Evolutionary conservation across 1,140 invertebrate species (phyloP), one percentile per base, ranked within the genome.

Genomic region (Charaxes varanes): DNA sequence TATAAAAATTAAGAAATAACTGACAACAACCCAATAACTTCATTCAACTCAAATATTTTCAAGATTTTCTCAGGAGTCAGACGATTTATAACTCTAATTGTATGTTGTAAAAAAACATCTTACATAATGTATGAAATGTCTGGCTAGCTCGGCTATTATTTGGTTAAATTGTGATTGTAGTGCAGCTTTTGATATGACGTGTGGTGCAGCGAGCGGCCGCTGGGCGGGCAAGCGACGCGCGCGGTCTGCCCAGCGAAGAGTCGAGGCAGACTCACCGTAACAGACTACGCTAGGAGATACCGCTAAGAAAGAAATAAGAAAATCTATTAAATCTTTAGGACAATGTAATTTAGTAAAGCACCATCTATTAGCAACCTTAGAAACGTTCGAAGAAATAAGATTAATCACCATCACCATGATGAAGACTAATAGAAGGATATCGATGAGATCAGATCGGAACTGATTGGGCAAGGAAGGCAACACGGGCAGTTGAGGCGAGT

Each of bases 211-310:
- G 86, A 88, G 84, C 42, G 87, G 85, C 23, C 87, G 83, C 70
- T 56, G 54, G 71, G 83, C 71, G 41, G 62, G 76, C 28, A 94
- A 88, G 54, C 88, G 89, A 46, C 92, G 89, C 30, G 90, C 87
- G 45, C 90, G 81, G 53, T 90, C 86, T 53, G 91, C 87, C 86
- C 92, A 90, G 24, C 90, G 86, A 12, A 92, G 78, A 5, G 90
- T 92, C 37, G 90, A 90, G 10, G 91, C 84, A n/a, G 89, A 91
- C 63, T 92, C 90, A 47, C 86, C 88, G 80, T 90, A 91, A 70
- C 88, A 90, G 15, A 82, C 79, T 37, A 86, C 88, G 8, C 90
- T 89, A 11, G 90, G 90, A 12, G 90, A 92, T 44, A 92, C 85
- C 31, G 90, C 90, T 92, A n/a, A n/a, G 69, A 2, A 42, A 21